Evolutionary conservation across 2,113 vertebrate genomes (phyloP), one percentile per base, ranked within the genome.

Genomic region (Beaufortia kweichowensis): DNA sequence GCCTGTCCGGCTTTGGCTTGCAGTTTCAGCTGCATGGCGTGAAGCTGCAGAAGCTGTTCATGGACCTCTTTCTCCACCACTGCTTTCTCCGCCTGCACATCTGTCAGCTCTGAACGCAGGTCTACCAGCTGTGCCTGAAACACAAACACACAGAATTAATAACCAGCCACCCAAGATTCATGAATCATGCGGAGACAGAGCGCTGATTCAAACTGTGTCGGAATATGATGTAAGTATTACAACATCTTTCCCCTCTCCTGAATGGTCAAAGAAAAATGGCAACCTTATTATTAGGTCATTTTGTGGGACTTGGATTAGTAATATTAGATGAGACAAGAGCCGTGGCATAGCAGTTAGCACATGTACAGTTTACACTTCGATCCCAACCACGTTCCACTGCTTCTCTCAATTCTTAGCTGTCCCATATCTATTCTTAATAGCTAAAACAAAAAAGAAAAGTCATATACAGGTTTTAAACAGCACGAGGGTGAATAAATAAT

Each of bases 81-180:
- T 0, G 83, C 84, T 66, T 94, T 94, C 85, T 98, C 96, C 6
- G 94, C 95, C 79, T 96, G 96, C 0, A 89, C 94, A 57, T 96
- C 96, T 0, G 94, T 97, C 89, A 99, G 85, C 86, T 99, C 96
- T 2, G 97, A 98, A 31, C 95, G 95, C 83, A 98, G 87, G 88
- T 98, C 97, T 70, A 99, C 92, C 83, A 99, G 59, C 85, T 99
- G 96, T 11, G 97, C 97, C 97, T 99, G 84, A n/a, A 82, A 86
- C 48, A 70, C 35, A 31, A 24, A 60, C 10, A 68, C 50, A 72
- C 17, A 64, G 23, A 28, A 71, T 48, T 48, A 67, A 26, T 71
- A 71, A 71, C 7, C 19, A n/a, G 21, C 68, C 33, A 28, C 19
- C 15, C 68, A 17, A 70, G 7, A 70, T 9, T 35, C 10, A 26